Evolutionary conservation across 1,140 invertebrate species (phyloP), one percentile per base, ranked within the genome.

Genomic region (Heliconius hermathena): DNA sequence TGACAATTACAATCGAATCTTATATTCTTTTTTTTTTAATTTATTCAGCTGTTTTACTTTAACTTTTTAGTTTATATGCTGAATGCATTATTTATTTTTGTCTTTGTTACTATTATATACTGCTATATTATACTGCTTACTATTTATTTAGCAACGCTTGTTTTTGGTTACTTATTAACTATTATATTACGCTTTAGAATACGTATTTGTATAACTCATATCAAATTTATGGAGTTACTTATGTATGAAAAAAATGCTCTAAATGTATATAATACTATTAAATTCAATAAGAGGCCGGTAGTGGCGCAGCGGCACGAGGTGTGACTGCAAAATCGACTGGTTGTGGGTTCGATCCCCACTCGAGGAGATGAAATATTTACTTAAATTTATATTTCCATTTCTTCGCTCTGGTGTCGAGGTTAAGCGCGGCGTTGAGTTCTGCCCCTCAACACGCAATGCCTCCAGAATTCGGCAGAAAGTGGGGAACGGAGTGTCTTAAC

Each of bases 21-120:
- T 88, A 88, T 87, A 85, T 91, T 86, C 84, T 83, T 85, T 46
- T 52, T 79, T 92, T 46, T 52, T 79, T 92, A 89, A 91, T 81
- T 91, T 92, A 89, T 91, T 90, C 76, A 82, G 72, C 75, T 82
- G 80, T 78, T 78, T 85, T 88, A 84, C 79, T 84, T 78, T 83
- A 36, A 72, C 82, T 74, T 82, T 81, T 80, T 77, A 73, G 77
- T 81, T 79, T 84, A 72, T 71, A 83, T 82, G 75, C 81, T 85
- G 74, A 85, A 77, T 72, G 79, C 80, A 83, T 85, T 86, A 86
- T 84, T 85, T 87, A 87, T 90, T 87, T 81, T 87, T 84, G 78
- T 76, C 66, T 85, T 71, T 83, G 71, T 66, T 57, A 76, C 74
- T 52, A 60, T 46, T 46, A 46, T 46, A 46, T 46, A 46, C 41